Base-by-base conservation (phyloP, 2,888 invertebrate species). In the Antheraea assamensis region DNA sequence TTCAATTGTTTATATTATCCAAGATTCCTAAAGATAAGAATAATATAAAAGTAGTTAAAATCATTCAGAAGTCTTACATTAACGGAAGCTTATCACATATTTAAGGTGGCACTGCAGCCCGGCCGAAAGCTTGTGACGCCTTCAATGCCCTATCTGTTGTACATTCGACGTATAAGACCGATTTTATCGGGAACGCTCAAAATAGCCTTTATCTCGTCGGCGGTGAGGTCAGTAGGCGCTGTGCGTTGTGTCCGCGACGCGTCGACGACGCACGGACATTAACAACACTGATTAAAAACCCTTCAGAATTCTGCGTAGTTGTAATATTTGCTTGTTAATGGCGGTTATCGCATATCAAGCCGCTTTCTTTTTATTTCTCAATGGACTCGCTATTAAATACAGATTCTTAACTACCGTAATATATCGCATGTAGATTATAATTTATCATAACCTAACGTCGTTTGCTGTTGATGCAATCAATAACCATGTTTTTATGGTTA, bases 151-250 rank as follows among this genome's bases (percentile, higher is more conserved):
- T 91, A 90, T 91, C n/a, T 35, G 86, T 88, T 85, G 81, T 89
- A 89, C 86, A 85, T 91, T 92, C 87, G 88, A 90, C 89, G 89
- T 91, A 89, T 90, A 88, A n/a, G 55, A 72, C 72, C 85, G 86
- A 90, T 90, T 88, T 92, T 92, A 93, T 94, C 93, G 83, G 7
- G 81, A 68, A 80, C 84, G 90, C 93, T 93, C 86, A 87, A 94
- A 94, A 94, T 94, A 94, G 91, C 88, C 84, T 89, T 92, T 94
- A 94, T 94, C 94, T 93, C 89, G 90, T 88, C 85, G 85, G 86
- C 84, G 83, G 87, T 92, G 93, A 93, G 93, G 94, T 93, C 93
- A 93, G 88, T 92, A 90, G 92, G 92, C 91, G 89, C 90, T 89
- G 88, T 13, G 24, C 13, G 21, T 52, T 52, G 49, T 21, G 55